Evolutionary conservation across 2,888 invertebrate species (phyloP).

Genomic region (Brenthis daphne): DNA sequence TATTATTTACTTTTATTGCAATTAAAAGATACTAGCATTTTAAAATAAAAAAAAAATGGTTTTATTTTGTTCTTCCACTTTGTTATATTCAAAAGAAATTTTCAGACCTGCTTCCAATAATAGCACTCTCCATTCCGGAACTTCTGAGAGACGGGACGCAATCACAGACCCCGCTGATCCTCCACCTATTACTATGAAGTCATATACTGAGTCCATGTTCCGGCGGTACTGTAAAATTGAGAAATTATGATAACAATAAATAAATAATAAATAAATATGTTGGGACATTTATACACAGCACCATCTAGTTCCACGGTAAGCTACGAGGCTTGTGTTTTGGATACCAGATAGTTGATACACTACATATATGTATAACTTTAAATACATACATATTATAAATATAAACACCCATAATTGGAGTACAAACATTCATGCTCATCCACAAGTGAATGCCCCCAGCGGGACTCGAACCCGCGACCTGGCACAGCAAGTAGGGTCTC

Average conservation of each 20-base stretch:
- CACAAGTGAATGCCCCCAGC: too few relatives aligned
- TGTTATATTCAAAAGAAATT: background rate
- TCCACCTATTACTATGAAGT: conserved; percentile 89
- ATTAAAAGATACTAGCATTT: background rate
- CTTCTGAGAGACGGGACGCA: conserved; percentile 87
- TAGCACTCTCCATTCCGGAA: conserved; percentile 87
- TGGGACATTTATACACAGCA: too few relatives aligned
- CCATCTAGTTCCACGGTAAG: too few relatives aligned
- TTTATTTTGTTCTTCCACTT: background rate
- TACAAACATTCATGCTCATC: too few relatives aligned
- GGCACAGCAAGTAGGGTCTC: too few relatives aligned
- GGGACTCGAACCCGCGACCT: too few relatives aligned
- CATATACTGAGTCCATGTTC: conserved; percentile 84
- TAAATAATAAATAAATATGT: too few relatives aligned
- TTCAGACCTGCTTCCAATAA: conserved; percentile 86
- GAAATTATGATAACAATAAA: background rate
- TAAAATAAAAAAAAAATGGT: background rate
- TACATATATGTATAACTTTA: too few relatives aligned
- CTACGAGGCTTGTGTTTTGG: too few relatives aligned
- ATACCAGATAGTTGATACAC: too few relatives aligned
- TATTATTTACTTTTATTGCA: background rate
- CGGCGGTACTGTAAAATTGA: conserved; percentile 63
- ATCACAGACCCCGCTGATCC: conserved; percentile 88
- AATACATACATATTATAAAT: too few relatives aligned
- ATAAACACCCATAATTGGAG: too few relatives aligned